Evolutionary conservation across 2,797 vertebrate genomes (phyloP), one percentile per base, ranked within the genome.

Genomic region (Halcyon leucocephala): DNA sequence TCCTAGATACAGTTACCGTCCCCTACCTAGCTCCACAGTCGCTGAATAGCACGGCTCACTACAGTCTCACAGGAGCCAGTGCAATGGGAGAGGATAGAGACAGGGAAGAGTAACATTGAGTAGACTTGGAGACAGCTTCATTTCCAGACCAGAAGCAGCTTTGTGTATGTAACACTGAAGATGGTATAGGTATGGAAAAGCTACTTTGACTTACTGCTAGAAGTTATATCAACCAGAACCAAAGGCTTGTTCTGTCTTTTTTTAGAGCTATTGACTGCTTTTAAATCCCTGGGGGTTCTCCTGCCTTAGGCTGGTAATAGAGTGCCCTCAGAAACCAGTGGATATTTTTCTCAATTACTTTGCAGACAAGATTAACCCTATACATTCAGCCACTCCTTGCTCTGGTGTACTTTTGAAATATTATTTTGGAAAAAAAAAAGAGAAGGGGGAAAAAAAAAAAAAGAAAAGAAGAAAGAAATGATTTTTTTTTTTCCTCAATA

Each of bases 211-310:
- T 92, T 91, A 82, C 0, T 92, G 87, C 62, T 82, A 44, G 80
- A 90, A 77, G 67, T 79, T 94, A 85, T 67, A 90, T 39, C 69
- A 80, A 17, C 7, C 54, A 42, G 87, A 90, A 92, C 61, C 76
- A 89, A 70, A 92, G 58, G 22, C 83, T 89, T 46, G 51, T 18
- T 73, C 54, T 42, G 13, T 35, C 31, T 84, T 87, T 71, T 91
- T 79, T 93, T 91, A 96, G 88, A 78, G 39, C 62, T 94, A 90
- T 49, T 72, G 95, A 96, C 91, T 57, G 19, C 12, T 96, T 82
- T 89, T 81, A 78, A 92, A 92, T 64, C 67, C 67, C 57, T 86
- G 37, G 71, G 96, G 87, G 74, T 71, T 71, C 57, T 92, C 74
- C 84, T 72, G 44, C 61, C 67, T 88, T 74, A 69, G 67, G 14